A percentile compares a stretch with the other conserved stretches of the same genome.
Conservation (phyloP, 1,140 invertebrate species). For the Eciton burchellii region DNA sequence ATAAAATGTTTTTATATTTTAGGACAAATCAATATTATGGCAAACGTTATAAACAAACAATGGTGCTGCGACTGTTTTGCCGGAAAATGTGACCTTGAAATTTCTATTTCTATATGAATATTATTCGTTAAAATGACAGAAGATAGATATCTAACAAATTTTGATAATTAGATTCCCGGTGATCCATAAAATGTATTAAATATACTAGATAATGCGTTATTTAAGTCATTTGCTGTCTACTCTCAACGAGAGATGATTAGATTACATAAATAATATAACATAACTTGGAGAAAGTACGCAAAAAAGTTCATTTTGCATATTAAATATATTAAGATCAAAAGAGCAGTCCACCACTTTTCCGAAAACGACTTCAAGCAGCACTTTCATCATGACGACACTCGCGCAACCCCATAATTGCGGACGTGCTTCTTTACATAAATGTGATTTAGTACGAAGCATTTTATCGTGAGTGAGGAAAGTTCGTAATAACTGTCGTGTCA, state of each 20-base stretch:
- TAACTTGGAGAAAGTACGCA: not conserved
- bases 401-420: not conserved
- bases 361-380: not conserved
- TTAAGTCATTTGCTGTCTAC: too few species aligned
- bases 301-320: not conserved
- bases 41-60: too few species aligned
- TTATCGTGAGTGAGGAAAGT: conserved; percentile 3
- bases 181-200: too few species aligned
- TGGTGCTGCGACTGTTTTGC: too few species aligned
- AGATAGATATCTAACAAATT: too few species aligned
- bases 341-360: not conserved
- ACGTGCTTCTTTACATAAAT: conserved; percentile 29
- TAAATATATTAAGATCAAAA: conserved; percentile 3
- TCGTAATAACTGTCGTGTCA: conserved; percentile 41
- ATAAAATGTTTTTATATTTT: too few species aligned
- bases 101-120: too few species aligned
- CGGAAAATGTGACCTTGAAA: too few species aligned
- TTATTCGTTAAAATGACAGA: too few species aligned
- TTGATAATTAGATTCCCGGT: too few species aligned
- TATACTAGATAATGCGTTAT: too few species aligned
- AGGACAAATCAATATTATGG: too few species aligned
- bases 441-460: conserved; percentile 32
- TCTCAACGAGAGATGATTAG: not conserved
- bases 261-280: not conserved
- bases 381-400: not conserved